Conservation (phyloP, 2,888 invertebrate genomes). For the Drosophila stalkeri region DNA sequence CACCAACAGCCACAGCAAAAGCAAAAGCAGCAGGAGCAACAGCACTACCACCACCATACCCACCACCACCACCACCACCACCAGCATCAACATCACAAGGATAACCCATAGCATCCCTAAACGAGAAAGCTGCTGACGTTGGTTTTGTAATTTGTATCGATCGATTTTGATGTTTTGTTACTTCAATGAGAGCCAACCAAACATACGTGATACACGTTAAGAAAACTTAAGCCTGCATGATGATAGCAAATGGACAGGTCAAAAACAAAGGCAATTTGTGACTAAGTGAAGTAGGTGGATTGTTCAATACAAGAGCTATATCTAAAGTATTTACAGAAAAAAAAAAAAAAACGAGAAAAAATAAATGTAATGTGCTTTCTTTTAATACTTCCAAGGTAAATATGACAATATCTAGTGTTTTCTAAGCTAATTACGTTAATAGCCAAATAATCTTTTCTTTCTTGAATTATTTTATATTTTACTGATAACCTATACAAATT, state of each 20-base stretch:
- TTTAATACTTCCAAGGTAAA: background rate
- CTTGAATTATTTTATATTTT: no score
- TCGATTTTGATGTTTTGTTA: constrained; percentile 71
- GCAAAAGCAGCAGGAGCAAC: constrained; percentile 23
- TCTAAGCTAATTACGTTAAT: no score
- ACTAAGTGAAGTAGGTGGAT: background rate
- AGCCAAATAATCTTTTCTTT: no score
- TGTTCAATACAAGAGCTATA: background rate
- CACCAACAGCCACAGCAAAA: constrained; percentile 28
- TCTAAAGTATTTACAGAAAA: background rate
- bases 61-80: constrained; percentile 24
- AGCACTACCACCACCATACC: constrained; percentile 11
- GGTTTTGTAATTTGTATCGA: constrained; percentile 79
- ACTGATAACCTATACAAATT: no score
- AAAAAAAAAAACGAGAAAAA: background rate
- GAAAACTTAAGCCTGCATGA: constrained; percentile 21
- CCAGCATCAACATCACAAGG: constrained; percentile 22
- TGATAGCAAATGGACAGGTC: background rate
- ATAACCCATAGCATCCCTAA: constrained; percentile 49
- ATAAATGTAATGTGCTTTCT: background rate
- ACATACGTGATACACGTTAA: constrained; percentile 53
- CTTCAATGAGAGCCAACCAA: constrained; percentile 45
- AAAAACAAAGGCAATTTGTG: background rate
- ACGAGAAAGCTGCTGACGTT: constrained; percentile 56
- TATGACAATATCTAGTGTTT: no score